Percentiles rank a stretch among this genome's conserved stretches.
Conservation (phyloP, 2,797 vertebrate species). For the Micropoecilia bifurca region DNA sequence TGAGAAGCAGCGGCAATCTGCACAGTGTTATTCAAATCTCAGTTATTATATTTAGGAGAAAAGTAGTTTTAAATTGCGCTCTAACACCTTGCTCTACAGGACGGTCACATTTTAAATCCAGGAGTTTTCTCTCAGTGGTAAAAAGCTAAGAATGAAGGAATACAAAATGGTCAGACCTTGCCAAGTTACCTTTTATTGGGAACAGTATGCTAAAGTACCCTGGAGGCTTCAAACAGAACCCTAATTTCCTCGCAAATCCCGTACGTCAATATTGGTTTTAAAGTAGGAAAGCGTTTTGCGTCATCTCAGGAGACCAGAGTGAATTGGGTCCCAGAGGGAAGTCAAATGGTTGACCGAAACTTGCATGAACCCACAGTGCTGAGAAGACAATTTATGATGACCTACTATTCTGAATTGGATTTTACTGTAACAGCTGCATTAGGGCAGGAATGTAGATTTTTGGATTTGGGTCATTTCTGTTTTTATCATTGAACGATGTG, state of each 20-base stretch:
- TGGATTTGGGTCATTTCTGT: background rate
- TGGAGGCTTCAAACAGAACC: slow-evolving; percentile 63
- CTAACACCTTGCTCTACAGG: slow-evolving; percentile 15
- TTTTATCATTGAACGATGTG: background rate
- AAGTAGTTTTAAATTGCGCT: background rate
- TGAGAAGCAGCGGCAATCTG: slow-evolving; percentile 27
- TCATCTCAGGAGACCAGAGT: slow-evolving; percentile 57
- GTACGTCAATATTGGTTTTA: slow-evolving; percentile 75
- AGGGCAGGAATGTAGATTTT: background rate
- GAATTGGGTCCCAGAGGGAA: slow-evolving; percentile 55
- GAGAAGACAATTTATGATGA: background rate
- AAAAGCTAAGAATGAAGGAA: slow-evolving; percentile 21
- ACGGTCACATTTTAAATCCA: background rate
- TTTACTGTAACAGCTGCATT: background rate
- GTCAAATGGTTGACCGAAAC: slow-evolving; percentile 30
- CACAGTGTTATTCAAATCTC: slow-evolving; percentile 9
- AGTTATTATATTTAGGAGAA: slow-evolving; percentile 6
- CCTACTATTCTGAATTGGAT: slow-evolving; percentile 10
- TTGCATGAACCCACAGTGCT: background rate
- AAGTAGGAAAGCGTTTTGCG: slow-evolving; percentile 68
- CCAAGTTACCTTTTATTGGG: slow-evolving; percentile 68
- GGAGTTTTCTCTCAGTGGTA: slow-evolving; percentile 6
- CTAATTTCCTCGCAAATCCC: slow-evolving; percentile 76
- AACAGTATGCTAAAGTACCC: slow-evolving; percentile 53
- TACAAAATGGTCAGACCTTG: slow-evolving; percentile 32